These are phyloP conservation scores for Leptinotarsa rubiginosa DNA, from an alignment of 2,888 invertebrate genomes.

Conservation along the genomic window DNA sequence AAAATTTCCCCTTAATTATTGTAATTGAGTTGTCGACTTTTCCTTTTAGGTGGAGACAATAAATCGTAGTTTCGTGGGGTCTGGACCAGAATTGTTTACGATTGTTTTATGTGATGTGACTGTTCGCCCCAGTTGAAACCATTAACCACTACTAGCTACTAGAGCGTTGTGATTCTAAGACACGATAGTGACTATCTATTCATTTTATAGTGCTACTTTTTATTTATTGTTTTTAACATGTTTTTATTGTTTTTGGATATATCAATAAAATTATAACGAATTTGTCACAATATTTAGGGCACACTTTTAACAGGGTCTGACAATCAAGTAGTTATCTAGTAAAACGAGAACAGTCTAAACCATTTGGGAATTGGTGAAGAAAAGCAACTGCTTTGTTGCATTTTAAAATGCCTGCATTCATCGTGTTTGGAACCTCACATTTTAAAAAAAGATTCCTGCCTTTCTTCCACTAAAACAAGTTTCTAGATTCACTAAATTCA, in stretches of 20 bases:
- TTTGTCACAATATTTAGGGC: constrained; percentile 30
- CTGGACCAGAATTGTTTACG: constrained; percentile 28
- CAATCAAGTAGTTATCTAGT: not conserved
- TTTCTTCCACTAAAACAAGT: too few relatives aligned
- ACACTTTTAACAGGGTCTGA: constrained; percentile 15
- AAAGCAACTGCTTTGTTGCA: too few relatives aligned
- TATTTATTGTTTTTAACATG: constrained; percentile 50
- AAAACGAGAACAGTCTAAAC: too few relatives aligned
- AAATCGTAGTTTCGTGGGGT: constrained; percentile 38
- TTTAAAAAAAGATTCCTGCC: too few relatives aligned
- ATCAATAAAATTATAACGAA: constrained; percentile 36
- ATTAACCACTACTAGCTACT: constrained; percentile 45
- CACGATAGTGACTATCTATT: constrained; percentile 51
- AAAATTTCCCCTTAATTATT: too few relatives aligned
- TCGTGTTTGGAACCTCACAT: too few relatives aligned
- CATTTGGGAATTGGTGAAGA: too few relatives aligned
- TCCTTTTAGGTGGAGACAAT: constrained; percentile 37
- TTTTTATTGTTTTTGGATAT: constrained; percentile 41
- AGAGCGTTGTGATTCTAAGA: constrained; percentile 54
- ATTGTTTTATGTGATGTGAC: constrained; percentile 42
- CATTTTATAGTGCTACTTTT: constrained; percentile 52
- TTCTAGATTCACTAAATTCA: too few relatives aligned
- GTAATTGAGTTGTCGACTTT: not conserved
- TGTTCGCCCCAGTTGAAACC: constrained; percentile 37
- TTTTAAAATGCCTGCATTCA: too few relatives aligned